Evolutionary conservation across 1,140 invertebrate genomes (phyloP).

Genomic region (Sarcophaga bullata): DNA sequence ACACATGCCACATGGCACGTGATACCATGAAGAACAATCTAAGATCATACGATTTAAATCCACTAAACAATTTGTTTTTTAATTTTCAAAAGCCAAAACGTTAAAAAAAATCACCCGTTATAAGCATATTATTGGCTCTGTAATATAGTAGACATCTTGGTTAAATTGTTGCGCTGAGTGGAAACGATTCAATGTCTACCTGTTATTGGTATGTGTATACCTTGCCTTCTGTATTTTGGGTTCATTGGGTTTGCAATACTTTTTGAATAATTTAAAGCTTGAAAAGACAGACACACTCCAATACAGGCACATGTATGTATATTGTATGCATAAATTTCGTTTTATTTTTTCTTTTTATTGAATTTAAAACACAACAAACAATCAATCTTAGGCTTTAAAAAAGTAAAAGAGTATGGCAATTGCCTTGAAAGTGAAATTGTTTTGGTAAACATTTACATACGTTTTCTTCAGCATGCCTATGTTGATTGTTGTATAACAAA

Average conservation of each 20-base stretch:
- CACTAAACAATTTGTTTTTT: too few species aligned
- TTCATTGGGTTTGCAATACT: not conserved
- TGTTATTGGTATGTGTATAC: not conserved
- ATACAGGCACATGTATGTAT: too few species aligned
- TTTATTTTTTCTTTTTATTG: too few species aligned
- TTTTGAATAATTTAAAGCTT: not conserved
- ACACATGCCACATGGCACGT: too few species aligned
- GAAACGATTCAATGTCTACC: not conserved
- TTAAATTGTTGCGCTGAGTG: not conserved
- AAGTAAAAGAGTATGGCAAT: not conserved
- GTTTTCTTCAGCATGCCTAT: not conserved
- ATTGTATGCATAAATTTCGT: too few species aligned
- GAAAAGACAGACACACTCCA: too few species aligned
- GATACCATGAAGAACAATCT: too few species aligned
- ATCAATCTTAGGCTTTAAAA: not conserved
- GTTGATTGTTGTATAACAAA: not conserved
- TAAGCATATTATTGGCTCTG: too few species aligned
- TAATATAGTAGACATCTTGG: too few species aligned
- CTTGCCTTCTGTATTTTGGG: not conserved
- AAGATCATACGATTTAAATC: too few species aligned
- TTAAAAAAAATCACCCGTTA: too few species aligned
- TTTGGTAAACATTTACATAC: slow-evolving; percentile 24
- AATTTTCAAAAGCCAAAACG: too few species aligned
- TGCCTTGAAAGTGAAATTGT: slow-evolving; percentile 32
- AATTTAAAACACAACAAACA: not conserved